A percentile compares a stretch with the other conserved stretches of the same genome.
phyloP scores from a whole-genome alignment of 2,113 vertebrate species.

The Notiomystis cincta region DNA sequence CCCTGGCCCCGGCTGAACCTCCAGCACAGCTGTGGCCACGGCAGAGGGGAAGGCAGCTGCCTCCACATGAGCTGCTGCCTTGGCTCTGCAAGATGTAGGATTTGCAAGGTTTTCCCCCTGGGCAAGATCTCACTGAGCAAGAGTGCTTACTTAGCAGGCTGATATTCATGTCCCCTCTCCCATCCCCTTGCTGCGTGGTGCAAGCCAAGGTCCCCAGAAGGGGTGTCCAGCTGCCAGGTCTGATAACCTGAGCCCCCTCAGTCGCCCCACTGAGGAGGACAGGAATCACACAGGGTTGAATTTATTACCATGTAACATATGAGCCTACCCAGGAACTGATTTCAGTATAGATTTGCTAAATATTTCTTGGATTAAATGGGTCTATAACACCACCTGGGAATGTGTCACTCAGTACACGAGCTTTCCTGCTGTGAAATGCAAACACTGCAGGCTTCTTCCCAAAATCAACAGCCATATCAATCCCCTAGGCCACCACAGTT shows the following conservation, averaged over 20 bases:
- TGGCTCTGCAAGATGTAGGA: background rate
- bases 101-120: background rate
- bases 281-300: background rate
- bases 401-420: background rate
- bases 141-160: background rate
- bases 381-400: background rate
- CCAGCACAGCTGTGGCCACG: background rate
- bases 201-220: background rate
- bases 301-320: background rate
- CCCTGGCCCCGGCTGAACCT: background rate
- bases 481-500: background rate
- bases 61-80: rapidly evolving
- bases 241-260: background rate
- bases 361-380: background rate
- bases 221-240: background rate
- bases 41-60: background rate
- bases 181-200: rapidly evolving
- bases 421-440: background rate
- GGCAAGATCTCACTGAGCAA: background rate
- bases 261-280: background rate
- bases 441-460: background rate
- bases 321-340: background rate
- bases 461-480: background rate
- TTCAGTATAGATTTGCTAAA: background rate
- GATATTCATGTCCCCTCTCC: background rate